Evolutionary conservation across 2,113 vertebrate genomes (phyloP), one percentile per base, ranked within the genome.

Genomic region (Potamarius usumacintae): DNA sequence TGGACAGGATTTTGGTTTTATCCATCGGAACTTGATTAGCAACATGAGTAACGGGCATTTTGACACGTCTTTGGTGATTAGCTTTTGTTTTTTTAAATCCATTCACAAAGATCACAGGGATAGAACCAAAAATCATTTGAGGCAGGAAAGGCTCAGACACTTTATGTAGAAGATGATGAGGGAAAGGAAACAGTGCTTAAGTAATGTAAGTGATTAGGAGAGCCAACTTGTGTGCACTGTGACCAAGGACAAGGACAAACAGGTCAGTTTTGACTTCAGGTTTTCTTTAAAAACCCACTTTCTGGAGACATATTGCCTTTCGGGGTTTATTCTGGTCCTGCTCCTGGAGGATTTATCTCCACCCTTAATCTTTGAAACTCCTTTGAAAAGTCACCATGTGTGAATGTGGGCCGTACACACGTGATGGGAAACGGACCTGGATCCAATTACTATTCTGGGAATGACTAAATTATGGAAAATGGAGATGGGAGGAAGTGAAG

Each of bases 241-340:
- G 50, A 53, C 48, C 74, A 25, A 53, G 48, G 48, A 77, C 76
- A 7, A 79, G 76, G 76, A 79, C 25, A 79, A 79, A 27, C 76
- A 27, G 76, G 76, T 79, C 52, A 27, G 76, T 79, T 55, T 8
- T 27, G 52, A 27, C 76, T 27, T 53, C 76, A 55, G 76, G 52
- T 30, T 18, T 10, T 79, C 25, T 18, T 55, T 57, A 57, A 30
- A 57, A 57, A 27, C 52, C 11, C 14, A 30, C 52, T 79, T 79
- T 58, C 52, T 79, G 53, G 53, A 79, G 53, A 79, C 9, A 4
- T 17, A 3, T 79, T 57, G 12, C 77, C 12, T 27, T 82, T 78
- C n/a, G 2, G 77, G n/a, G 12, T 82, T 48, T 50, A 48, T 69
- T 83, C 5, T 10, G 18, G 11, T 53, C 48, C 60, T 65, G 34